These are phyloP conservation scores for Crioceris asparagi DNA, from an alignment of 2,888 invertebrate genomes.

Conservation along the genomic window DNA sequence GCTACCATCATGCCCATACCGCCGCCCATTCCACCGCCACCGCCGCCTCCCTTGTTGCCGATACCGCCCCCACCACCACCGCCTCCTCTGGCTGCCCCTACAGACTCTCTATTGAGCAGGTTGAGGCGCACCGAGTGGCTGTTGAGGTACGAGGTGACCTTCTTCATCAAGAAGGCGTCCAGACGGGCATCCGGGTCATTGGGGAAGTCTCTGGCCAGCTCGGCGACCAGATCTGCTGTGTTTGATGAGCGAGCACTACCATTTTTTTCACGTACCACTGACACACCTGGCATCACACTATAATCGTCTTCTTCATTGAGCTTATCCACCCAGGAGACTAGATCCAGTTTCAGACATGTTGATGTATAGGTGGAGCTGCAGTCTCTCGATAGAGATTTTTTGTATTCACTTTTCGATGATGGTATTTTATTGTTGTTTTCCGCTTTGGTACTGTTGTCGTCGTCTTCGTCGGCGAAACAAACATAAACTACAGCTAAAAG, in stretches of 20 bases:
- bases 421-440: constrained; percentile 24
- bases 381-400: constrained; percentile 36
- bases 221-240: constrained; percentile 59
- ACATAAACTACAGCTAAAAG: too few relatives aligned
- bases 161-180: constrained; percentile 63
- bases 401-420: constrained; percentile 27
- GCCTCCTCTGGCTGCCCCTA: constrained; percentile 36
- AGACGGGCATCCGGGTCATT: constrained; percentile 65
- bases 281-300: constrained; percentile 61
- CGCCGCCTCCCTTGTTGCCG: constrained; percentile 31
- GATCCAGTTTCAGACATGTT: constrained; percentile 69
- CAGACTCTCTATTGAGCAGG: constrained; percentile 51
- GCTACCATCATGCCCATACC: constrained; percentile 40
- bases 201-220: constrained; percentile 63
- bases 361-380: constrained; percentile 53
- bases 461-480: constrained; percentile 13
- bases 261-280: constrained; percentile 54
- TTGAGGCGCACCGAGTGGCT: constrained; percentile 64
- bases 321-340: constrained; percentile 65
- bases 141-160: constrained; percentile 59
- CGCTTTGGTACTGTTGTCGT: constrained; percentile 7
- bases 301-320: constrained; percentile 60
- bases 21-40: constrained; percentile 43
- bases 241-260: constrained; percentile 40
- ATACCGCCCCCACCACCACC: constrained; percentile 30